Evolutionary conservation across 2,888 invertebrate genomes (phyloP).

Genomic region (Colostygia pectinataria): DNA sequence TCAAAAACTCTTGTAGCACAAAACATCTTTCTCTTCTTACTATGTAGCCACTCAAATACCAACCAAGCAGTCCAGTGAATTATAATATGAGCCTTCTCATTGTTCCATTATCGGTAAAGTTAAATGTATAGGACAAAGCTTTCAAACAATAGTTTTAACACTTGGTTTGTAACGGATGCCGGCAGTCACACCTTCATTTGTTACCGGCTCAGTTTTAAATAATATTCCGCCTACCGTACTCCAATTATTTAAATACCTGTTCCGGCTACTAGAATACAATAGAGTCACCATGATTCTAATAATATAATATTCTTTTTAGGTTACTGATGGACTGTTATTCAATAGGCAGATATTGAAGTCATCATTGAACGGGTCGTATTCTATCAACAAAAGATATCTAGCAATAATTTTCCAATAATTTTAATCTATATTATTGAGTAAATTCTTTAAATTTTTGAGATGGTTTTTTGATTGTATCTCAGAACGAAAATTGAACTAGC

Average conservation of each 20-base stretch:
- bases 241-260: slow-evolving; percentile 67
- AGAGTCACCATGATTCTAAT: slow-evolving; percentile 33
- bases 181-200: slow-evolving; percentile 60
- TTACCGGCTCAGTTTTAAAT: slow-evolving; percentile 50
- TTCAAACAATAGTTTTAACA: slow-evolving; percentile 70
- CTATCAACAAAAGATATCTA: no score
- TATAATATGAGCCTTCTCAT: slow-evolving; percentile 19
- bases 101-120: slow-evolving; percentile 42
- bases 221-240: slow-evolving; percentile 60
- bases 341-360: no score
- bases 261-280: slow-evolving; percentile 41
- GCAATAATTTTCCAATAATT: no score
- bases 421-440: no score
- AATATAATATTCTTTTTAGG: no score
- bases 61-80: slow-evolving; percentile 20
- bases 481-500: no score
- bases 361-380: no score
- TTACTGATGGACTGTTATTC: no score
- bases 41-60: slow-evolving; percentile 19
- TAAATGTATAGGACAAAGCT: slow-evolving; percentile 47
- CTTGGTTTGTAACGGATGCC: slow-evolving; percentile 68
- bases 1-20: neutral
- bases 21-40: slow-evolving; percentile 4
- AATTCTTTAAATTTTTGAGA: neutral
- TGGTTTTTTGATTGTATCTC: no score